Evolutionary conservation across 2,888 invertebrate species (phyloP), one percentile per base, ranked within the genome.

Genomic region (Alloscopus bannaensis): DNA sequence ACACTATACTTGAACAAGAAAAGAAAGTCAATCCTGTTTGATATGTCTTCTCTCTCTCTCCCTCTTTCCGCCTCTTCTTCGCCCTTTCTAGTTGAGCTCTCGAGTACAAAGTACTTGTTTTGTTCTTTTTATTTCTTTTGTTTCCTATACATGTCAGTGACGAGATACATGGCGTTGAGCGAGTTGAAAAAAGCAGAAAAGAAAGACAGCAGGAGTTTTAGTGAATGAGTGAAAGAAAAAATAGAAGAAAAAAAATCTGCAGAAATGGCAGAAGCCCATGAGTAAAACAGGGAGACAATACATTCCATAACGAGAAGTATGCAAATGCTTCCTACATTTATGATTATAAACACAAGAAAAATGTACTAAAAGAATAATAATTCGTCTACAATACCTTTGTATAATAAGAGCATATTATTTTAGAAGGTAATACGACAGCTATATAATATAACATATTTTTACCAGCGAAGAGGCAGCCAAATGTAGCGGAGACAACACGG

Each of bases 11-110:
- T 57, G 31, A 52, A n/a, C 26, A n/a, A 69, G 57, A 69, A 40
- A 69, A 55, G 68, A 28, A 69, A 69, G 68, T 69, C 68, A 69
- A 69, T 69, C 57, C 57, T 57, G 57, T 69, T 69, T 57, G 42
- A 18, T 57, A 55, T 42, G 16, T 13, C 20, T 50, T 11, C 65
- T 57, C 20, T 28, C 50, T 26, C 50, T 29, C 65, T 29, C 50
- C n/a, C 26, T 26, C 42, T 36, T 36, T 36, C 59, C 31, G 42
- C 57, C 40, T 57, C 18, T 55, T 69, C 52, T 24, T 57, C 68
- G 40, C 18, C 42, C 45, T 45, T 64, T 64, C 36, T 36, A 6
- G 6, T 13, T n/a, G 11, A 47, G n/a, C 42, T 42, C 42, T 42
- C 26, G 28, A 16, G 55, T 16, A 55, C 28, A 55, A 16, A 55